These are phyloP conservation scores for Aleiodes sp. DNA, from an alignment of 1,140 invertebrate genomes.

Conservation along the genomic window DNA sequence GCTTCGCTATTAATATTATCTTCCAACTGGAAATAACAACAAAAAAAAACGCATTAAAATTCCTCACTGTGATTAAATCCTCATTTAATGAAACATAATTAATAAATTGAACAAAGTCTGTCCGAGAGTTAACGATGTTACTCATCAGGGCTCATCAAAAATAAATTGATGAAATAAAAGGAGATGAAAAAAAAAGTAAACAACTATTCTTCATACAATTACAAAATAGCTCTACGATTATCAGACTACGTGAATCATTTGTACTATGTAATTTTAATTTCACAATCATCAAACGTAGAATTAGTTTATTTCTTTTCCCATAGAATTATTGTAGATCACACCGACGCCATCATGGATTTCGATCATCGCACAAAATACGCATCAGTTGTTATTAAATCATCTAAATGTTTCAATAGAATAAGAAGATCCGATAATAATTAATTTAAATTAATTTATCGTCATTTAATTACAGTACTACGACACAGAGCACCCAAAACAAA, in stretches of 20 bases:
- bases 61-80: neutral
- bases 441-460: constrained; percentile 30
- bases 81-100: neutral
- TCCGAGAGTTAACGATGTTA: neutral
- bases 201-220: too few species aligned
- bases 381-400: neutral
- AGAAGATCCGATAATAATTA: neutral
- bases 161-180: neutral
- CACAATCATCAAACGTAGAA: neutral
- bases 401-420: neutral
- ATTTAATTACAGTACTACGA: constrained; percentile 66
- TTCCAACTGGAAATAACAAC: neutral
- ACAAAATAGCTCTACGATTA: neutral
- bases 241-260: neutral
- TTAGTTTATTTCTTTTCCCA: neutral
- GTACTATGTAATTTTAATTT: neutral
- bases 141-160: neutral
- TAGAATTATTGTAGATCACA: neutral
- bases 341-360: neutral
- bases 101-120: neutral
- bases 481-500: constrained; percentile 56
- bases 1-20: neutral
- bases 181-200: too few species aligned
- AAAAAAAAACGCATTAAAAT: neutral
- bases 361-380: neutral